These are phyloP conservation scores for Cettia cetti DNA, from an alignment of 2,113 vertebrate species.

Conservation along the genomic window DNA sequence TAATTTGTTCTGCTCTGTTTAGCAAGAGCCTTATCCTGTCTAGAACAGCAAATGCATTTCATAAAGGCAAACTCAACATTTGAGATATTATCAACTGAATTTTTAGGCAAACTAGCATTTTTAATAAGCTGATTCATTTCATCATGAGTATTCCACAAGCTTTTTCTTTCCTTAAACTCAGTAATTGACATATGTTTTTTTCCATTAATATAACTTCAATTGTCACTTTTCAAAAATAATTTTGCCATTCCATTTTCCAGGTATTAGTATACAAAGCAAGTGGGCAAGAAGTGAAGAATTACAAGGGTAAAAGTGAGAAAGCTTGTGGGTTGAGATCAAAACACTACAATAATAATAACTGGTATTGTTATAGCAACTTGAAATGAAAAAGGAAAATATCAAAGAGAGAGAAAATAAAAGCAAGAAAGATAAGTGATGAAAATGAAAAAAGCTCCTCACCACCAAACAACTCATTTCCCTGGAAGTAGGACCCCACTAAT, in stretches of 20 bases:
- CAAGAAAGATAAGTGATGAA: neutral
- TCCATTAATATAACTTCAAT: neutral
- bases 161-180: neutral
- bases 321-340: neutral
- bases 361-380: neutral
- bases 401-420: neutral
- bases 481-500: neutral
- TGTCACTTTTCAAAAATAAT: neutral
- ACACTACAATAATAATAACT: neutral
- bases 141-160: neutral
- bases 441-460: neutral
- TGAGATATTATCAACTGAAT: neutral
- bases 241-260: neutral
- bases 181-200: neutral
- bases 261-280: neutral
- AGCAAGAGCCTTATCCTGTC: neutral
- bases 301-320: neutral
- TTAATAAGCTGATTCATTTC: neutral
- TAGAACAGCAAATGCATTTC: neutral
- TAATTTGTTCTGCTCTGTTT: neutral
- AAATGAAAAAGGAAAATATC: neutral
- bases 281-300: neutral
- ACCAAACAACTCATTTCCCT: fast-evolving
- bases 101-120: neutral
- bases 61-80: neutral